Conservation (phyloP, 2,113 vertebrate species). For the Glareola pratincola region DNA sequence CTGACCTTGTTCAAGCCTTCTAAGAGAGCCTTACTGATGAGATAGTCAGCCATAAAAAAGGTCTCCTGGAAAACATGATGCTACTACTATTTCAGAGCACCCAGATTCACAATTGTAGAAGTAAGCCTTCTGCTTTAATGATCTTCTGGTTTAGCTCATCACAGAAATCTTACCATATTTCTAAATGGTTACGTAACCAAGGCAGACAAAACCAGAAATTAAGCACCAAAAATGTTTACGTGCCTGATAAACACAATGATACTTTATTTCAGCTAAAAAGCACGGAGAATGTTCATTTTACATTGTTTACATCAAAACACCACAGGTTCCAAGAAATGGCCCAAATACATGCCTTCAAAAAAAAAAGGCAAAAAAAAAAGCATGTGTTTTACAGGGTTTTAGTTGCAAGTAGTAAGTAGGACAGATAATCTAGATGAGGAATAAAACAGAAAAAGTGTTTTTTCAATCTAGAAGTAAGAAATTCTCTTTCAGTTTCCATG, state of each 20-base stretch:
- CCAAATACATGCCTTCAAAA: not conserved
- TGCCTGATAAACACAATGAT: not conserved
- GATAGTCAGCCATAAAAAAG: constrained; percentile 63
- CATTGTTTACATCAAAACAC: not conserved
- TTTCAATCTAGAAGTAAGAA: not conserved
- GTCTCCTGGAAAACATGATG: constrained; percentile 64
- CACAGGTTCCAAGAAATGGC: not conserved
- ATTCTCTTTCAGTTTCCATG: not conserved
- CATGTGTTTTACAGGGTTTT: not conserved
- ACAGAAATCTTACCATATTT: not conserved
- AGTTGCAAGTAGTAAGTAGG: not conserved
- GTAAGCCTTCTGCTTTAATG: constrained; percentile 17
- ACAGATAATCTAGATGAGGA: not conserved
- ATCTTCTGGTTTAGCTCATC: constrained; percentile 8
- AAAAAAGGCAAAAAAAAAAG: not conserved
- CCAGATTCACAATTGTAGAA: constrained; percentile 35
- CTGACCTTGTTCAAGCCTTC: constrained; percentile 55
- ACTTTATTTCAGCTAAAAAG: not conserved
- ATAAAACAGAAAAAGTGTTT: not conserved
- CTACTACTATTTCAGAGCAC: constrained; percentile 62
- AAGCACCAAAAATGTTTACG: not conserved
- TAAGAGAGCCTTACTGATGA: constrained; percentile 63
- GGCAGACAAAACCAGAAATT: constrained; percentile 1
- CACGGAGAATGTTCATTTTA: not conserved
- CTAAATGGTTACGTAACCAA: not conserved